Conservation (phyloP, 2,113 vertebrate genomes). For the Rhabdornis inornatus region DNA sequence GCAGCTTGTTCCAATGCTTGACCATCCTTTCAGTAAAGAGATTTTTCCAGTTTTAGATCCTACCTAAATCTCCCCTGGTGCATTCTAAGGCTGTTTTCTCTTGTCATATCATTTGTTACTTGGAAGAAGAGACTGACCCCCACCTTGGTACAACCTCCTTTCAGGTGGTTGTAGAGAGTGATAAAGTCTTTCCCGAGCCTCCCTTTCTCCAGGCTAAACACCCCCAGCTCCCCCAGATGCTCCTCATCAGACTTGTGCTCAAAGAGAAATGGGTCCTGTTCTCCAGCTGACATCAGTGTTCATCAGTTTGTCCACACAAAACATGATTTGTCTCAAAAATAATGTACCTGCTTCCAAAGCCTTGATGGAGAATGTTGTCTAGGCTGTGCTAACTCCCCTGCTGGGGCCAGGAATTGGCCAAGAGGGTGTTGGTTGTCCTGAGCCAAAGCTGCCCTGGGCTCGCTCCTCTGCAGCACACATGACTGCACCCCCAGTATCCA, state of each 20-base stretch:
- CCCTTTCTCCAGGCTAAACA: not conserved
- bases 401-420: not conserved
- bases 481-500: not conserved
- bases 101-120: not conserved
- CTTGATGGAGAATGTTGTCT: not conserved
- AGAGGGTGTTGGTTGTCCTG: not conserved
- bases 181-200: not conserved
- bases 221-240: not conserved
- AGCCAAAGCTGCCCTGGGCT: not conserved
- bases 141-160: not conserved
- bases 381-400: not conserved
- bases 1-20: not conserved
- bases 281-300: not conserved
- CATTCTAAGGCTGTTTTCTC: not conserved
- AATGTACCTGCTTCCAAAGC: not conserved
- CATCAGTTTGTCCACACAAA: not conserved
- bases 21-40: not conserved
- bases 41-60: not conserved
- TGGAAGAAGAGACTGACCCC: not conserved
- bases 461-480: accelerated
- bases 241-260: not conserved
- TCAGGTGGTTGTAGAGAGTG: not conserved
- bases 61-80: not conserved
- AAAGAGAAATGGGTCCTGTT: not conserved
- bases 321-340: accelerated